These are phyloP conservation scores for Solea solea DNA, from an alignment of 2,113 vertebrate species.

Conservation along the genomic window DNA sequence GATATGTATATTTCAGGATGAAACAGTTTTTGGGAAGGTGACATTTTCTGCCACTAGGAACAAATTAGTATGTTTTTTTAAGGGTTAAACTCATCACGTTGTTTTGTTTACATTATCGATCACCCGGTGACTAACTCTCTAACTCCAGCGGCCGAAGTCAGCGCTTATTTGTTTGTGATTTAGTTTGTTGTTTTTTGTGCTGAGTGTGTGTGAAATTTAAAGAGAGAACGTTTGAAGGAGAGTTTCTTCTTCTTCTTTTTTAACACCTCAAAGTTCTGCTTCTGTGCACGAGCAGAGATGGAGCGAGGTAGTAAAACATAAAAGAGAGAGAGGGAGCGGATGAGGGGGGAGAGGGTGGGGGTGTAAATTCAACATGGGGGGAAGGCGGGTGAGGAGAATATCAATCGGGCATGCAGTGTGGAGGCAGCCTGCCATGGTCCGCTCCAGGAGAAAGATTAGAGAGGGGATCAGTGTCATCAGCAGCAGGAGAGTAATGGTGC, in stretches of 20 bases:
- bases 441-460: conserved; percentile 82
- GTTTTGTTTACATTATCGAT: conserved; percentile 69
- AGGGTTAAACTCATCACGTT: no score
- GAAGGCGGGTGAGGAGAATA: conserved; percentile 75
- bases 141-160: conserved; percentile 29
- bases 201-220: conserved; percentile 36
- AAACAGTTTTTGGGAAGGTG: no score
- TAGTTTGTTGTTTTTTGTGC: conserved; percentile 35
- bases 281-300: conserved; percentile 47
- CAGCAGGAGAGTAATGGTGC: conserved; percentile 81
- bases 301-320: conserved; percentile 34
- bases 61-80: no score
- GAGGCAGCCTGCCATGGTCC: conserved; percentile 73
- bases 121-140: conserved; percentile 41
- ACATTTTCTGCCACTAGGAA: no score
- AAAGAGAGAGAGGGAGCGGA: conserved; percentile 10
- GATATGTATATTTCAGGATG: no score
- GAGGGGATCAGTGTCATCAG: conserved; percentile 82
- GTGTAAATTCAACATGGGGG: conserved; percentile 73
- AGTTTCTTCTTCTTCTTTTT: conserved; percentile 2
- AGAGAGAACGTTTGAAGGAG: conserved; percentile 21
- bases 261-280: conserved; percentile 59
- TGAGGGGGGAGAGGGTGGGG: conserved; percentile 7
- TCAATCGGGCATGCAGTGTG: conserved; percentile 75
- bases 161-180: conserved; percentile 38